Evolutionary conservation across 2,113 vertebrate species (phyloP).

Genomic region (Phalacrocorax aristotelis): DNA sequence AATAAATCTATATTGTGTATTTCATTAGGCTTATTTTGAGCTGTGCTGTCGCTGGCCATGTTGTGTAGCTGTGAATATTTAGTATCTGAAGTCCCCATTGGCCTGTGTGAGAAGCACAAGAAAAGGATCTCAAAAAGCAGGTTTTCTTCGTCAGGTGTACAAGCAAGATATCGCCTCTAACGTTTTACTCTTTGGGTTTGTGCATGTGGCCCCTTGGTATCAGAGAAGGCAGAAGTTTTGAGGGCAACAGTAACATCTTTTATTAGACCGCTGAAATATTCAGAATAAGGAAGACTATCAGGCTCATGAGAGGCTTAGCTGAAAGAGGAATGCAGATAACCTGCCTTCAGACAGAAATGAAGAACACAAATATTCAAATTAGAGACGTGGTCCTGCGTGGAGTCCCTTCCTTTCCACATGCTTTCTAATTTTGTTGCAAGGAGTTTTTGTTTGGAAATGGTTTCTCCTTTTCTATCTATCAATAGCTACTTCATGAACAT

Average conservation of each 20-base stretch:
- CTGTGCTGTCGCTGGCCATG: not conserved
- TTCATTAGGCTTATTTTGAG: not conserved
- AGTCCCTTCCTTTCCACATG: not conserved
- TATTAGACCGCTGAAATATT: not conserved
- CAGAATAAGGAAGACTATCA: not conserved
- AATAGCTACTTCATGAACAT: not conserved
- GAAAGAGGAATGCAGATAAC: not conserved
- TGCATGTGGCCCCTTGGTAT: not conserved
- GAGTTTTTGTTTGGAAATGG: not conserved
- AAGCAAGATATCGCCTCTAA: not conserved
- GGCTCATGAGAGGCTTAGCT: not conserved
- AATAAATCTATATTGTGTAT: not conserved
- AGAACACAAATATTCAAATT: not conserved
- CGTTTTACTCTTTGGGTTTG: not conserved
- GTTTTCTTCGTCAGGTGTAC: not conserved
- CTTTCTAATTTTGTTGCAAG: not conserved
- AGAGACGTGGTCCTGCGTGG: not conserved
- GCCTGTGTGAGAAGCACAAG: rapidly evolving
- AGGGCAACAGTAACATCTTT: not conserved
- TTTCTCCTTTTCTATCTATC: not conserved
- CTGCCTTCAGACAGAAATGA: not conserved
- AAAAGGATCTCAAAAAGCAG: not conserved
- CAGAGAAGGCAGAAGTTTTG: not conserved
- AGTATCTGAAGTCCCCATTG: not conserved
- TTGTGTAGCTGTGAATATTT: not conserved